Conservation (phyloP, 2,797 vertebrate species). For the Rhodeus uyekii region DNA sequence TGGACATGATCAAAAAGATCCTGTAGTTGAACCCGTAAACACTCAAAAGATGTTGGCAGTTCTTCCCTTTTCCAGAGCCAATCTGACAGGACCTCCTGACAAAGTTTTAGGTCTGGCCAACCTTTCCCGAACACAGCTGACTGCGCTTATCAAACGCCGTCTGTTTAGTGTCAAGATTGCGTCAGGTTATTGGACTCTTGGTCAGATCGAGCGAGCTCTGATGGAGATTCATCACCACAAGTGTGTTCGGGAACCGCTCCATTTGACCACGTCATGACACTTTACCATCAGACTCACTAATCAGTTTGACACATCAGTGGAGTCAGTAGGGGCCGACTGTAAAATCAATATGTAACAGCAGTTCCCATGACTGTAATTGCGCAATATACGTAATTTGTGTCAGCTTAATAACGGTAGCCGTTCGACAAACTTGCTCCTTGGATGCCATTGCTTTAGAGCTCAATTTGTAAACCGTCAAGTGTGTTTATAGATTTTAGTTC, state of each 20-base stretch:
- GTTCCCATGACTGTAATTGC: constrained; percentile 42
- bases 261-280: constrained; percentile 17
- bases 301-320: constrained; percentile 4
- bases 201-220: background rate
- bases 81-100: constrained; percentile 3
- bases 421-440: background rate
- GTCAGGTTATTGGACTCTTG: constrained; percentile 18
- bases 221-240: background rate
- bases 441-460: constrained; percentile 2
- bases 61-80: background rate
- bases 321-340: background rate
- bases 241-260: constrained; percentile 5
- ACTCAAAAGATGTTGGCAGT: background rate
- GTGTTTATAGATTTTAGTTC: constrained; percentile 40
- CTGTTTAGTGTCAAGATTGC: constrained; percentile 27
- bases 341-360: background rate
- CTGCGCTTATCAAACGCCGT: constrained; percentile 16
- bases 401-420: constrained; percentile 1
- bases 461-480: constrained; percentile 25
- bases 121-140: constrained; percentile 11
- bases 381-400: background rate
- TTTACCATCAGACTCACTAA: constrained; percentile 19
- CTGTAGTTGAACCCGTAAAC: background rate
- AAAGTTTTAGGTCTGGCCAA: background rate
- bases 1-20: background rate